Evolutionary conservation across 2,888 invertebrate genomes (phyloP).

Genomic region (Caenorhabditis virilis): DNA sequence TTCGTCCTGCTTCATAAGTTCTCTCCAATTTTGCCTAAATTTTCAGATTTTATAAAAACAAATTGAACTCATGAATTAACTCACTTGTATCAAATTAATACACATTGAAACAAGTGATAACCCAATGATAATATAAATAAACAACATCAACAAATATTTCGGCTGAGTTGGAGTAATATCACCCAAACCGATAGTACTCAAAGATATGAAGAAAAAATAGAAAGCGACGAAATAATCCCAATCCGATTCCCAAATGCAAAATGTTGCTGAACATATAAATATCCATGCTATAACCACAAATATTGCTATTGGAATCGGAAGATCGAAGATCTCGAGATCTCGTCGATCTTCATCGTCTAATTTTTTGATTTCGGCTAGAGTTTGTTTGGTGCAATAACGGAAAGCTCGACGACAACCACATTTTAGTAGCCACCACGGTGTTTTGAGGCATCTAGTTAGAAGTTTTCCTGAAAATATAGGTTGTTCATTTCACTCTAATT

Average conservation of each 20-base stretch:
- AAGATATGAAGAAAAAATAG: constrained; percentile 94
- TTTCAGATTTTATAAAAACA: constrained; percentile 1
- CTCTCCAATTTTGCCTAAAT: constrained; percentile 60
- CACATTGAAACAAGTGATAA: constrained; percentile 94
- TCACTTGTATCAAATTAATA: constrained; percentile 89
- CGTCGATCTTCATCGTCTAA: constrained; percentile 60
- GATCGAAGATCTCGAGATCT: constrained; percentile 82
- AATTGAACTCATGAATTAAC: background rate
- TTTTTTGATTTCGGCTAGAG: constrained; percentile 56
- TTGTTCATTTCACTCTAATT: no score
- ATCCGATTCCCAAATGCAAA: constrained; percentile 72
- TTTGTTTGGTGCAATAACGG: constrained; percentile 66
- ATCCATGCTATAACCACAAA: constrained; percentile 84
- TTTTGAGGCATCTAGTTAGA: constrained; percentile 58
- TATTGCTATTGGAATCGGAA: constrained; percentile 88
- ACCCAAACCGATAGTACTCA: constrained; percentile 70
- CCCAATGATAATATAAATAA: constrained; percentile 91
- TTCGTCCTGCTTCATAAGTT: constrained; percentile 57
- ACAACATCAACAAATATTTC: constrained; percentile 85
- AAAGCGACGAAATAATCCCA: constrained; percentile 91
- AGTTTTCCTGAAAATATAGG: constrained; percentile 63
- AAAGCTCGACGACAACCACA: constrained; percentile 61
- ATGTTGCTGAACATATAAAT: constrained; percentile 82
- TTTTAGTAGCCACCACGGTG: constrained; percentile 64
- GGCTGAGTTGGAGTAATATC: constrained; percentile 76